phyloP scores from a whole-genome alignment of 1,140 invertebrate species.

The Grapholita molesta region DNA sequence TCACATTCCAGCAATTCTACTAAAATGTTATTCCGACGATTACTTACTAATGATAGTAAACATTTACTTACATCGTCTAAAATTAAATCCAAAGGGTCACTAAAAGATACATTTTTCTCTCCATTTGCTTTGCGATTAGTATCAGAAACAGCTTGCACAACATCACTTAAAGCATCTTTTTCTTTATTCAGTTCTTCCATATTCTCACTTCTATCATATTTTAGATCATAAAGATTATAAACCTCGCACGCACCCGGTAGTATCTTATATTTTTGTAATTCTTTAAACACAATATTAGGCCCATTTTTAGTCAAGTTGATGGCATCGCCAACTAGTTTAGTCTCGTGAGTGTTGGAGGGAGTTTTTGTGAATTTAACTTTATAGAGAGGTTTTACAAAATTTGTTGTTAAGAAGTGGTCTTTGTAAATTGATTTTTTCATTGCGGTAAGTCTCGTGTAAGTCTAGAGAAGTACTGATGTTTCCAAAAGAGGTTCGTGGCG shows the following conservation, averaged over 20 bases:
- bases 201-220: conserved; percentile 1
- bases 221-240: background rate
- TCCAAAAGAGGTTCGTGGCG: background rate
- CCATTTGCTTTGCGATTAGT: background rate
- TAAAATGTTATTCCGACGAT: too few species aligned
- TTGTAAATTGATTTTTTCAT: background rate
- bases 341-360: background rate
- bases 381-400: conserved; percentile 1
- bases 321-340: conserved; percentile 5
- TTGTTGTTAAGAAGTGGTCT: background rate
- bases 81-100: background rate
- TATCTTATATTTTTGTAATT: background rate
- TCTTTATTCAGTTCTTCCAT: background rate
- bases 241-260: background rate
- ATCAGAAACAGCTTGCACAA: background rate
- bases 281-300: background rate
- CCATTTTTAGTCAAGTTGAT: background rate
- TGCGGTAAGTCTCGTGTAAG: background rate
- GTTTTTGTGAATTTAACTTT: background rate
- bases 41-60: too few species aligned
- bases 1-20: too few species aligned
- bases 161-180: background rate
- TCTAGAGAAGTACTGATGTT: background rate
- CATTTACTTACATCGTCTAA: background rate
- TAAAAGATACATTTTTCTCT: background rate